Base-by-base conservation (phyloP, 2,888 invertebrate genomes). In the Eutolmus rufibarbis region DNA sequence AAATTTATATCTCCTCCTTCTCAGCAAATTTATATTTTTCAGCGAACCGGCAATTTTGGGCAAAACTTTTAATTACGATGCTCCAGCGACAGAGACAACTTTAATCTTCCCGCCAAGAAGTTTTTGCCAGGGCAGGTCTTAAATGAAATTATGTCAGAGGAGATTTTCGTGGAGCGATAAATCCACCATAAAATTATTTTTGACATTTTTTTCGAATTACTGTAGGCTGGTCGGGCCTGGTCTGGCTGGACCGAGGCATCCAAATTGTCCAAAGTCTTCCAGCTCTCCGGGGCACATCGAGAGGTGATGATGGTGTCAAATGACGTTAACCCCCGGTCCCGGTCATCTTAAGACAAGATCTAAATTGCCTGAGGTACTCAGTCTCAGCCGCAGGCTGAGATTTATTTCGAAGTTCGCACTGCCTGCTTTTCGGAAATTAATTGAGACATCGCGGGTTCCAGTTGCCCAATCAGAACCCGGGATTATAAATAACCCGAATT, bases 131-230 rank as follows among this genome's bases (percentile, higher is more conserved):
- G 43, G 78, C 78, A 37, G 23, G 14, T 78, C 78, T 40, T 23
- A 78, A 78, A 78, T 43, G 56, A 81, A 81, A 81, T 81, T 81
- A 81, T 81, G 81, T 81, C 81, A 81, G 51, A 51, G 51, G 56
- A 81, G 81, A 81, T 81, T 51, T 81, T 81, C 81, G 81, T 81
- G 81, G 28, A 12, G 51, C 34, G 81, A 81, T 81, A 81, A 81
- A 81, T 81, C 34, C 81, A 81, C 28, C 81, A 81, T 46, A 81
- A 81, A 81, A 81, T 81, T 56, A 34, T 28, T 56, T 81, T 81
- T 81, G 81, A 34, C 81, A 81, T 81, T 56, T 81, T 43, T 81
- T 51, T 31, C 81, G 56, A 56, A 81, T 81, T 51, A 43, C 81
- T 56, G n/a, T 81, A 56, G 81, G 78, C 40, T 9, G n/a, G 56